A percentile compares a stretch with the other conserved stretches of the same genome.
These are phyloP conservation scores for Chaetogeoica ovagalla DNA, from an alignment of 2,888 invertebrate genomes.

Conservation along the genomic window DNA sequence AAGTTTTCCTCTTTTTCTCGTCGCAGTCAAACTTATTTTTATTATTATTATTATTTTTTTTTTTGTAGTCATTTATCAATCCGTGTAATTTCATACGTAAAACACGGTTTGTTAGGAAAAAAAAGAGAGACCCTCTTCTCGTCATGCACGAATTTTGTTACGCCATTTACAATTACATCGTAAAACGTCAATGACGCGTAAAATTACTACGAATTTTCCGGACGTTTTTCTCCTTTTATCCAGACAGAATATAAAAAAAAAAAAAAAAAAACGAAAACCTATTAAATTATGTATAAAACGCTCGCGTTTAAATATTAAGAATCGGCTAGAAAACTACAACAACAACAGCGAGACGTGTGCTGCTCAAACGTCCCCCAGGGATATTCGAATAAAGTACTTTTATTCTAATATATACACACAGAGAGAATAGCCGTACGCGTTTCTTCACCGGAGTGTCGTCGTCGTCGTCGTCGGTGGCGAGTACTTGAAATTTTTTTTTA, in stretches of 20 bases:
- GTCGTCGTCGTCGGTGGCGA: too few species aligned
- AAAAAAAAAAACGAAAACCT: too few species aligned
- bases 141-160: neutral
- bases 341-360: too few species aligned
- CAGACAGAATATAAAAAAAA: neutral
- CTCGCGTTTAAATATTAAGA: neutral
- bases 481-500: neutral
- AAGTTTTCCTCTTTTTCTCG: neutral
- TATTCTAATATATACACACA: neutral
- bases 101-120: neutral
- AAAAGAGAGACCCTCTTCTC: neutral
- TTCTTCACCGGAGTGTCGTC: neutral
- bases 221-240: neutral
- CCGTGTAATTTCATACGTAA: neutral
- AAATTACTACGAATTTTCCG: neutral
- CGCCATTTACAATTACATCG: neutral
- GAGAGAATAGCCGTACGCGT: neutral
- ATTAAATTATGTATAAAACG: neutral
- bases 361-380: neutral
- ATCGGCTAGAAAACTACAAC: neutral
- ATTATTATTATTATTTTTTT: too few species aligned
- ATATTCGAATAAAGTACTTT: slow-evolving; percentile 5
- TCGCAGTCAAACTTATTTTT: neutral
- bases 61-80: neutral
- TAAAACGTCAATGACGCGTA: neutral